phyloP scores from a whole-genome alignment of 2,113 vertebrate species.

The Engystomops pustulosus region DNA sequence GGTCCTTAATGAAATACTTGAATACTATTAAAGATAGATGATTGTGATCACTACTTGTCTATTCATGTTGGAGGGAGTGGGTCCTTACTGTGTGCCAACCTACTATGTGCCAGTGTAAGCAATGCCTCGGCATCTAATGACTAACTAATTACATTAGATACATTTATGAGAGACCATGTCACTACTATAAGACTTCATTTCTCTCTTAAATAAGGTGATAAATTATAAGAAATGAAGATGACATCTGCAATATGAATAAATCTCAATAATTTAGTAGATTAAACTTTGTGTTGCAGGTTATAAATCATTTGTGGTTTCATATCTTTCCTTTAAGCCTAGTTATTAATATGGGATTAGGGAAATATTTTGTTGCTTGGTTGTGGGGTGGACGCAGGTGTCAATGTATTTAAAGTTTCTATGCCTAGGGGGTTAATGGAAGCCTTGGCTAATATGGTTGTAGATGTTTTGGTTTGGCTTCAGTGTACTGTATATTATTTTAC shows the following conservation, averaged over 20 bases:
- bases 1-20: neutral
- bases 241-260: neutral
- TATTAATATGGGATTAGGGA: neutral
- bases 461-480: no score
- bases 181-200: neutral
- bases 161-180: neutral
- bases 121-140: neutral
- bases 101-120: conserved; percentile 8
- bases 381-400: no score
- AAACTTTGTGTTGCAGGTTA: neutral
- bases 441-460: no score
- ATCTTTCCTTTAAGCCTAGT: neutral
- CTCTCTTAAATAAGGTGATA: neutral
- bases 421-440: no score
- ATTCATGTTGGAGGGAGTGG: conserved; percentile 17
- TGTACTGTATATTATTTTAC: no score
- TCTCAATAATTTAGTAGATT: neutral
- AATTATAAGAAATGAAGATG: neutral
- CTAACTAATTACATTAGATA: conserved; percentile 15
- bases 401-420: no score
- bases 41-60: neutral
- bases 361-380: no score
- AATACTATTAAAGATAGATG: conserved; percentile 16
- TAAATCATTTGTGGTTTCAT: neutral
- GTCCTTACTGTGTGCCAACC: conserved; percentile 5